phyloP scores from a whole-genome alignment of 2,113 vertebrate species.

The Grammomys surdaster region DNA sequence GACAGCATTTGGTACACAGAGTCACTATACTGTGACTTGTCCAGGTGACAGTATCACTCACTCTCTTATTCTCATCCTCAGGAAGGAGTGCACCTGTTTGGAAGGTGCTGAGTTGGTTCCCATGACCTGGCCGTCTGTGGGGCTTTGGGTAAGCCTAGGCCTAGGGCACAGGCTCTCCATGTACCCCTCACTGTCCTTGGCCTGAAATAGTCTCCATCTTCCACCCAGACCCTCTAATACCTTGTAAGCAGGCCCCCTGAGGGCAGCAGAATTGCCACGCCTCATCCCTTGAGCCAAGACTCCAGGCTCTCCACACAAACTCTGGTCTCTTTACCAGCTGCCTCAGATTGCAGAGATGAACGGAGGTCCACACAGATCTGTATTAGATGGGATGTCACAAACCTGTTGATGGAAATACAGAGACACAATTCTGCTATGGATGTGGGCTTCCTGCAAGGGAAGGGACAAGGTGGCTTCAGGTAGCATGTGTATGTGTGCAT shows the following conservation, averaged over 20 bases:
- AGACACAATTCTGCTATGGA: not conserved
- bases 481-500: not conserved
- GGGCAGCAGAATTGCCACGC: not conserved
- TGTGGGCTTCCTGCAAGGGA: not conserved
- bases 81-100: not conserved
- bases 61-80: not conserved
- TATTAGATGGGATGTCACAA: accelerated
- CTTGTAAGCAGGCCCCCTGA: not conserved
- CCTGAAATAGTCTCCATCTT: not conserved
- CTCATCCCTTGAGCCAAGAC: not conserved
- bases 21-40: not conserved
- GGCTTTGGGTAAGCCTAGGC: not conserved
- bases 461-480: not conserved
- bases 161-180: not conserved
- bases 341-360: not conserved
- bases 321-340: too few species aligned
- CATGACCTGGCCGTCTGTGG: not conserved
- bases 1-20: too few species aligned
- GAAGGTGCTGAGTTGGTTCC: not conserved
- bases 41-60: not conserved
- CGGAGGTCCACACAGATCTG: not conserved
- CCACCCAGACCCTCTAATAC: not conserved
- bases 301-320: not conserved
- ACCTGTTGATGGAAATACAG: not conserved
- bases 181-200: not conserved